Conservation (phyloP, 1,140 invertebrate species). For the Ephestia elutella region DNA sequence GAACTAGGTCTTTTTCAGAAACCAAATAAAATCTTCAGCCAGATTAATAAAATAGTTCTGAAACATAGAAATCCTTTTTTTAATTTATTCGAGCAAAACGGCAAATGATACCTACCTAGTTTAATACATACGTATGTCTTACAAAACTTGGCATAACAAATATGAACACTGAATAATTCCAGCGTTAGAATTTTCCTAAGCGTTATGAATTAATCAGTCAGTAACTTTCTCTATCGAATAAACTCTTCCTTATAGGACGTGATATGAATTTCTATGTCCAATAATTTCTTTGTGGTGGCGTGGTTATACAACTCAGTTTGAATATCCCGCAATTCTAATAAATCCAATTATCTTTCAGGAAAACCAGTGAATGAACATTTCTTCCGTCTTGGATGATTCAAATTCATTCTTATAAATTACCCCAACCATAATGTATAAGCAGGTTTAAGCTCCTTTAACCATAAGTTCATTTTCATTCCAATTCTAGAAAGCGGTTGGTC, state of each 20-base stretch:
- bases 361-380: neutral
- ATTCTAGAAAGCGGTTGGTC: too few relatives aligned
- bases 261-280: conserved; percentile 6
- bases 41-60: too few relatives aligned
- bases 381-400: neutral
- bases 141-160: conserved; percentile 10
- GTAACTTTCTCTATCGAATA: conserved; percentile 17
- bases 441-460: too few relatives aligned
- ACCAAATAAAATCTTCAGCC: too few relatives aligned
- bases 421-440: too few relatives aligned
- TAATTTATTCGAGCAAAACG: too few relatives aligned
- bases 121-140: conserved; percentile 15
- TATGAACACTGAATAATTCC: neutral
- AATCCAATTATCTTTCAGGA: neutral
- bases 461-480: too few relatives aligned
- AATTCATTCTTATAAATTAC: neutral
- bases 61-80: too few relatives aligned
- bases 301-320: conserved; percentile 9
- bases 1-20: too few relatives aligned
- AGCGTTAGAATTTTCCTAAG: conserved; percentile 19
- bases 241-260: conserved; percentile 7
- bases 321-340: neutral
- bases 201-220: conserved; percentile 24
- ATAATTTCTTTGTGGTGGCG: conserved; percentile 10
- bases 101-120: conserved; percentile 13